Evolutionary conservation across 2,113 vertebrate genomes (phyloP), one percentile per base, ranked within the genome.

Genomic region (Python bivittatus): DNA sequence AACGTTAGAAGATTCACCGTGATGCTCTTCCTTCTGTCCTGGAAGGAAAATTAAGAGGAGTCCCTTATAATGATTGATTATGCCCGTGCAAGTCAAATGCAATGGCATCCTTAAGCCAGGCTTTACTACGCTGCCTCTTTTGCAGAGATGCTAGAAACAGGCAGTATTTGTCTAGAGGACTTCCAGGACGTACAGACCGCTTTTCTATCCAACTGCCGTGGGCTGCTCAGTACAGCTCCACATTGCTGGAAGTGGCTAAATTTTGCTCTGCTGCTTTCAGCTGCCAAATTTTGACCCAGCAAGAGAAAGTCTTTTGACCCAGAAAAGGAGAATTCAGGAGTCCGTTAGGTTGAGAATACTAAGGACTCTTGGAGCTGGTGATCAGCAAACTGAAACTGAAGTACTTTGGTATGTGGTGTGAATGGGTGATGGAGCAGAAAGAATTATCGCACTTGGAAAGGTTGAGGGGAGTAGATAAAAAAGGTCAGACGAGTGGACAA

Each of bases 21-120:
- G 61, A 13, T 4, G 27, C 61, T 64, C 29, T 64, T 29, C 64
- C 15, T 33, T 29, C n/a, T n/a, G 29, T 15, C 13, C n/a, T 2
- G 12, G 29, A 1, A 2, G 64, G 64, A 33, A 4, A 68, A 2
- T n/a, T 11, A 27, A n/a, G 0, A 29, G 61, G 61, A 27, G 61
- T 1, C 9, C 61, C 12, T 15, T 25, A 61, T 3, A 25, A 9
- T 27, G 8, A 29, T 11, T 4, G 60, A 27, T 29, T 25, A 1
- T 1, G 60, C 27, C 9, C 64, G 1, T 6, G 64, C 29, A 15
- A 4, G 1, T 68, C 29, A 29, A 68, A 6, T 5, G 61, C 27
- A 11, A 1, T 64, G 64, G 64, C 0, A 0, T n/a, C 1, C 13
- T 33, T 6, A 2, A 33, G 13, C 1, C 64, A 33, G 13, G 1